Evolutionary conservation across 2,113 vertebrate species (phyloP).

Genomic region (Indicator indicator): DNA sequence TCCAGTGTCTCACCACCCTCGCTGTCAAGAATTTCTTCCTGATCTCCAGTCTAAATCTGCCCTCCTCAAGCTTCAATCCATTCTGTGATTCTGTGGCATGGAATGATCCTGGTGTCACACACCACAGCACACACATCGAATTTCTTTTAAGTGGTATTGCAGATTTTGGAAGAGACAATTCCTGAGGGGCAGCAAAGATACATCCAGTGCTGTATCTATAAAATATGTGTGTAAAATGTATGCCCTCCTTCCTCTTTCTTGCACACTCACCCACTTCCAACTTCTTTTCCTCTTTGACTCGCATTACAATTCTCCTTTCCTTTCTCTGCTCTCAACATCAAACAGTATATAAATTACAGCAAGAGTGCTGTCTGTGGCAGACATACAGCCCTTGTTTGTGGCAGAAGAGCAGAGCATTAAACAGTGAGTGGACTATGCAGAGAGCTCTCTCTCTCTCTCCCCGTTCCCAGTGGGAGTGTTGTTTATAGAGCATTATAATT

Average conservation of each 20-base stretch:
- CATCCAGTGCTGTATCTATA: conserved; percentile 57
- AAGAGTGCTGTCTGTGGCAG: conserved; percentile 76
- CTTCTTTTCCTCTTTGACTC: conserved; percentile 78
- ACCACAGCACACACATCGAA: not conserved
- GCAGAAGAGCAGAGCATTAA: conserved; percentile 82
- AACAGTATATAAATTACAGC: conserved; percentile 82
- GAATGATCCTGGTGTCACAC: conserved; percentile 35
- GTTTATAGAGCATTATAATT: conserved; percentile 99
- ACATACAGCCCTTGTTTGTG: conserved; percentile 78
- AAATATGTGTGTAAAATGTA: conserved; percentile 69
- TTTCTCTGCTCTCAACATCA: conserved; percentile 80
- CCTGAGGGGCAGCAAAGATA: conserved; percentile 58
- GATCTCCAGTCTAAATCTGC: no score
- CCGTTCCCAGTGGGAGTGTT: conserved; percentile 93
- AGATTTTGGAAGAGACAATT: not conserved
- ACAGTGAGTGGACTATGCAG: conserved; percentile 80
- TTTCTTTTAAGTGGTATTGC: conserved; percentile 65
- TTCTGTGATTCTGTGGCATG: not conserved
- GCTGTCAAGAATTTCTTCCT: no score
- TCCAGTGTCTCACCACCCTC: no score
- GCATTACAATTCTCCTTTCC: conserved; percentile 72
- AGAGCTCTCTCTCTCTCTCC: conserved; percentile 69
- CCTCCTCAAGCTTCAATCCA: no score
- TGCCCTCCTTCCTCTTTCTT: conserved; percentile 65
- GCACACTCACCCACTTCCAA: conserved; percentile 73